A percentile compares a stretch with the other conserved stretches of the same genome.
Evolutionary conservation across 2,113 vertebrate genomes (phyloP).

Genomic region (Otolemur garnettii): DNA sequence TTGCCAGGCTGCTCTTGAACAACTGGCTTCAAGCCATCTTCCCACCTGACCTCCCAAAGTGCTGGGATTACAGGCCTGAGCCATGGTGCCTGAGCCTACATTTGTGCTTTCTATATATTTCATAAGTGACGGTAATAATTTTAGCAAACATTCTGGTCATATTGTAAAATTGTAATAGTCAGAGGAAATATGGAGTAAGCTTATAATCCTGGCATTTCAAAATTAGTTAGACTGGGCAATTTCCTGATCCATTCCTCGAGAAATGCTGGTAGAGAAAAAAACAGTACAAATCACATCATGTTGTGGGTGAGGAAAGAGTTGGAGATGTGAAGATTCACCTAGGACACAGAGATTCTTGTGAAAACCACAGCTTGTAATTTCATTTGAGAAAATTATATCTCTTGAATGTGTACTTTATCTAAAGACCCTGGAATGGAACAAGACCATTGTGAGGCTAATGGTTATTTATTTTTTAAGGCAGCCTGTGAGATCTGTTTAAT

Average conservation of each 20-base stretch:
- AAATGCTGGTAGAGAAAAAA: background rate
- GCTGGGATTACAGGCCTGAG: no score
- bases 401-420: background rate
- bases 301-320: background rate
- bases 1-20: no score
- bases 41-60: no score
- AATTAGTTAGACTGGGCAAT: background rate
- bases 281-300: background rate
- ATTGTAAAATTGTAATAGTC: background rate
- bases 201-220: slow-evolving; percentile 28
- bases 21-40: no score
- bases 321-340: background rate
- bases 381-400: background rate
- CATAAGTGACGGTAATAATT: background rate
- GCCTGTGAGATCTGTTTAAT: background rate
- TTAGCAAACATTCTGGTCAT: background rate
- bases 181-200: background rate
- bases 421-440: background rate
- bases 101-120: background rate
- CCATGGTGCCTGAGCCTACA: no score
- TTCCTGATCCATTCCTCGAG: background rate
- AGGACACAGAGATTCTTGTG: background rate
- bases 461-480: background rate
- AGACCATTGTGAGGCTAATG: background rate
- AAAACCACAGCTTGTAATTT: background rate